These are phyloP conservation scores for Nipponia nippon DNA, from an alignment of 2,113 vertebrate genomes.

Conservation along the genomic window DNA sequence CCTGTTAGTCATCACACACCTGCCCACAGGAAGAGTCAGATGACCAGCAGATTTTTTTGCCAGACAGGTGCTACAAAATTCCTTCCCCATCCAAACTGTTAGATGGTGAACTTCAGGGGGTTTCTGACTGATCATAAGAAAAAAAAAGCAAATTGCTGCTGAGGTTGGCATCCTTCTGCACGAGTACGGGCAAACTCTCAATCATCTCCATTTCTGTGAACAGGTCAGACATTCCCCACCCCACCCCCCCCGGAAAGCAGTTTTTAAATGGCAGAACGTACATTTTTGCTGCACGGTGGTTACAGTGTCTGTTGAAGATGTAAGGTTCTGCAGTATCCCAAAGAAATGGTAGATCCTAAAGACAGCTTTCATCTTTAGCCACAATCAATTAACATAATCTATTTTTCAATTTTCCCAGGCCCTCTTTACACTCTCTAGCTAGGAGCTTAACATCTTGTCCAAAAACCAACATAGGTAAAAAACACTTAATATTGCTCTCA, in stretches of 20 bases:
- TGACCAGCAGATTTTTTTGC: neutral
- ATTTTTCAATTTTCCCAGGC: conserved; percentile 1
- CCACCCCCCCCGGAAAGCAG: neutral
- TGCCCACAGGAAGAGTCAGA: neutral
- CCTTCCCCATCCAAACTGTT: neutral
- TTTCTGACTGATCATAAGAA: neutral
- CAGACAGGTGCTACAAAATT: neutral
- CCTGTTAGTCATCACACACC: neutral
- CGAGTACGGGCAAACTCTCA: neutral
- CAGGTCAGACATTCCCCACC: neutral
- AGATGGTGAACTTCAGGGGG: neutral
- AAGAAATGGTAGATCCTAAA: neutral
- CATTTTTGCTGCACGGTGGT: neutral
- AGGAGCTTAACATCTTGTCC: neutral
- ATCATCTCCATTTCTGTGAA: neutral
- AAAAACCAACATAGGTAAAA: neutral
- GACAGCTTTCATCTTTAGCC: neutral
- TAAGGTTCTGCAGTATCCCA: neutral
- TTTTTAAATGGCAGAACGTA: neutral
- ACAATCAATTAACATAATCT: conserved; percentile 1
- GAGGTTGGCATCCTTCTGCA: neutral
- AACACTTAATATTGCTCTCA: neutral
- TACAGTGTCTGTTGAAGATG: neutral
- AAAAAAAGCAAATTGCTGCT: neutral
- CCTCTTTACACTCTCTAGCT: neutral